These are phyloP conservation scores for Sycophila texana DNA, from an alignment of 2,888 invertebrate genomes.

Conservation along the genomic window DNA sequence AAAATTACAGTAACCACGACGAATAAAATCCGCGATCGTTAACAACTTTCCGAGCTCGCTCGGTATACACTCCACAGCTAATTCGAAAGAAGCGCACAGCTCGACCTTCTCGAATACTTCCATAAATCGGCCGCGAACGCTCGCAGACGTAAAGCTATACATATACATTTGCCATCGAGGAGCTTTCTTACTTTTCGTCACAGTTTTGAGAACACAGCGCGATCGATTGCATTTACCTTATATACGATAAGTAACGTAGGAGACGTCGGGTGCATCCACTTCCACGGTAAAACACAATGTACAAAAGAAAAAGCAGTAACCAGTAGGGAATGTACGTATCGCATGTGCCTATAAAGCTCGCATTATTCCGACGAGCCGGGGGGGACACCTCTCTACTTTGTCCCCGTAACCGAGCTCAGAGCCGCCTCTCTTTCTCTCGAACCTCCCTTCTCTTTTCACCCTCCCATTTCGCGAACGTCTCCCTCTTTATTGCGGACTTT, in stretches of 20 bases:
- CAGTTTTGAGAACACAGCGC: neutral
- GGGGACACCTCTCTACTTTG: neutral
- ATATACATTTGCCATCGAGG: neutral
- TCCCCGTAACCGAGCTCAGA: conserved; percentile 6
- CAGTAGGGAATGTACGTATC: conserved; percentile 42
- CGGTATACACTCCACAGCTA: neutral
- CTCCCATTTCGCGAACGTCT: neutral
- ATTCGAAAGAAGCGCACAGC: neutral
- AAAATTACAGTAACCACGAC: neutral
- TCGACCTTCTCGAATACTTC: neutral
- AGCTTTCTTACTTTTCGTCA: neutral
- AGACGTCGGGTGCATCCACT: conserved; percentile 26
- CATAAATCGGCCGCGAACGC: neutral
- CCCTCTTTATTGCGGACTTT: conserved; percentile 19
- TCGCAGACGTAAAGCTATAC: neutral
- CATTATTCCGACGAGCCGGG: neutral
- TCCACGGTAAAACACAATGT: conserved; percentile 21
- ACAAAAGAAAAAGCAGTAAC: conserved; percentile 26
- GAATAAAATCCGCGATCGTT: neutral
- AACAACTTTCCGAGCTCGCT: neutral
- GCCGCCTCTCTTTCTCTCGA: neutral
- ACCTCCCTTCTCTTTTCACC: neutral
- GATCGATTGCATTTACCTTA: neutral
- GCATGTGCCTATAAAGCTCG: conserved; percentile 13
- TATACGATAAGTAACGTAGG: neutral